Evolutionary conservation across 2,888 invertebrate species (phyloP), one percentile per base, ranked within the genome.

Genomic region (Cerceris ruficornis): DNA sequence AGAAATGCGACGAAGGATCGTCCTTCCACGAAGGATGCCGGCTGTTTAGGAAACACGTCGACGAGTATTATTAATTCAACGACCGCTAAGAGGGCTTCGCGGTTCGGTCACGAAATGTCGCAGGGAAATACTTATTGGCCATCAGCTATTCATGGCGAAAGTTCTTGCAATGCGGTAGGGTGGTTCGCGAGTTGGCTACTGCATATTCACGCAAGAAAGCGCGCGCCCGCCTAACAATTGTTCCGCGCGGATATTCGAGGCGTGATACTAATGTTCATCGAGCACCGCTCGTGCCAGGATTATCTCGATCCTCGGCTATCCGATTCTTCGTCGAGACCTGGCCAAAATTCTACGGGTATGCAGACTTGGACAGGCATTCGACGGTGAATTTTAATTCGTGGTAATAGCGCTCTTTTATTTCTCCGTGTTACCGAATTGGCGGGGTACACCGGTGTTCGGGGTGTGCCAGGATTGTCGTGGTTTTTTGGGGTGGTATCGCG

Each of bases 51-150:
- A 75, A 69, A 64, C 69, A 50, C 62, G 71, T 67, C 55, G 69
- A 41, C 74, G 67, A 74, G 60, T 77, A 80, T 86, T 81, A 85
- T 74, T 86, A 78, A 86, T 86, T 86, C 86, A 85, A 78, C 66
- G 46, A 57, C 66, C 76, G 67, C 64, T 82, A 82, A 80, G 84
- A 78, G 72, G 71, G 61, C 69, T 71, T 67, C 62, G 69, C 75
- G 71, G 77, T 58, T 66, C 80, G 71, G 55, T 81, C 76, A 60
- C 78, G 71, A 67, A 77, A 75, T 78, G 68, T 73, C 66, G 67
- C 72, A 42, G 46, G 65, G 75, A 68, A 73, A 82, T 76, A 79
- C 75, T 79, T 79, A 86, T 85, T 78, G 83, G 73, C 74, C 75
- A 74, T 85, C 76, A 69, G 75, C 72, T 85, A 85, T 85, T 85